Percentiles rank a stretch among this genome's conserved stretches.
Conservation (phyloP, 2,797 vertebrate genomes). For the Paguma larvata region DNA sequence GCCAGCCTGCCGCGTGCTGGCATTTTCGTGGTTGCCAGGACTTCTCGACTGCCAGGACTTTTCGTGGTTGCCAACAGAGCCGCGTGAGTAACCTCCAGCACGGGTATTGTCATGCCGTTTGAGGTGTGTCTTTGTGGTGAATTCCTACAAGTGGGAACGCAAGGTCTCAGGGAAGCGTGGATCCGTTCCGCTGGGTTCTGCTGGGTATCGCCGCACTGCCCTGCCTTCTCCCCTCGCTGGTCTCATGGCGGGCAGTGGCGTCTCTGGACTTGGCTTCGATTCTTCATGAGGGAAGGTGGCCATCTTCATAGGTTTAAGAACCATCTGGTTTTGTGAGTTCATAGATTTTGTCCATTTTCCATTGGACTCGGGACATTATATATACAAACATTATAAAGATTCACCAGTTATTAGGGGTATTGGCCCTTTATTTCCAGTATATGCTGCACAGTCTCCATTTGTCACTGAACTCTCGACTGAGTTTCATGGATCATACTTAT, state of each 20-base stretch:
- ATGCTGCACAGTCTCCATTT: neutral
- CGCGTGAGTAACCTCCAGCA: accelerated
- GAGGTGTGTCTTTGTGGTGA: neutral
- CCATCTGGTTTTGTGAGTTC: neutral
- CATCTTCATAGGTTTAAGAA: neutral
- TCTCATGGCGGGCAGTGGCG: accelerated
- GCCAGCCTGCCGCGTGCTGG: neutral
- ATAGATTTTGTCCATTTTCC: neutral
- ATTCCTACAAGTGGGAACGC: neutral
- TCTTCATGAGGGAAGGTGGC: neutral
- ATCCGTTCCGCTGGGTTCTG: neutral
- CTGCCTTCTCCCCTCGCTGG: accelerated
- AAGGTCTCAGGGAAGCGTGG: accelerated
- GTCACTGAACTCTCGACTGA: neutral
- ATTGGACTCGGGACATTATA: neutral
- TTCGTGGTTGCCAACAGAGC: neutral
- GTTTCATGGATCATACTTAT: too few relatives aligned
- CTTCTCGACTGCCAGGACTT: neutral
- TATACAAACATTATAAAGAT: too few relatives aligned
- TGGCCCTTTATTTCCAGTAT: neutral
- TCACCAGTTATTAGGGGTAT: neutral
- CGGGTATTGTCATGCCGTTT: neutral
- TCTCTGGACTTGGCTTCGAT: neutral
- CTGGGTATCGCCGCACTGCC: neutral
- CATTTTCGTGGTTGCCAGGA: neutral